phyloP scores from a whole-genome alignment of 2,888 invertebrate genomes.

The Synergus umbraculus region DNA sequence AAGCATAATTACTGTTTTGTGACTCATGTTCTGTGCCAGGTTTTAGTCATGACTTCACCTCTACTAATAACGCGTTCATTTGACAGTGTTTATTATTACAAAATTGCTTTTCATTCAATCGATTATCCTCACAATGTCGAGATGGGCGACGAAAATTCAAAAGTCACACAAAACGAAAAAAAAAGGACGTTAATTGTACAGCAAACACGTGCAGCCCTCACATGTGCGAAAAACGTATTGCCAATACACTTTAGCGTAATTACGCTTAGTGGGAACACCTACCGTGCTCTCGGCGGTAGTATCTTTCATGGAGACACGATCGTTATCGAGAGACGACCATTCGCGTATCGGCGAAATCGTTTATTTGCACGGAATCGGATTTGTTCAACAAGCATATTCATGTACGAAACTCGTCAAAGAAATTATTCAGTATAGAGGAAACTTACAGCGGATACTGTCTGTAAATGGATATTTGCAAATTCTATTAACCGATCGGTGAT shows the following conservation, averaged over 20 bases:
- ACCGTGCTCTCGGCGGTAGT: conserved; percentile 1
- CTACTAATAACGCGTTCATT: not conserved
- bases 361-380: conserved; percentile 34
- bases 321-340: conserved; percentile 33
- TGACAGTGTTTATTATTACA: not conserved
- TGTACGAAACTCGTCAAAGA: not conserved
- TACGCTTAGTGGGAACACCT: conserved; percentile 38
- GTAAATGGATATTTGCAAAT: conserved; percentile 1
- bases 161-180: not conserved
- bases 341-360: conserved; percentile 34
- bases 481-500: not conserved
- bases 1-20: not conserved
- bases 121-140: not conserved
- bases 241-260: conserved; percentile 42
- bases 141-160: not conserved
- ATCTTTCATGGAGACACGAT: conserved; percentile 38
- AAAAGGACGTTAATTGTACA: conserved; percentile 8
- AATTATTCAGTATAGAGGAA: not conserved
- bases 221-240: conserved; percentile 41
- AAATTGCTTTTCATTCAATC: not conserved
- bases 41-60: not conserved
- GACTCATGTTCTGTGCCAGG: no score
- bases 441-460: not conserved
- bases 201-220: conserved; percentile 12
- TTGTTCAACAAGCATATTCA: conserved; percentile 4